phyloP scores from a whole-genome alignment of 1,140 invertebrate genomes.

The Argopecten irradians region DNA sequence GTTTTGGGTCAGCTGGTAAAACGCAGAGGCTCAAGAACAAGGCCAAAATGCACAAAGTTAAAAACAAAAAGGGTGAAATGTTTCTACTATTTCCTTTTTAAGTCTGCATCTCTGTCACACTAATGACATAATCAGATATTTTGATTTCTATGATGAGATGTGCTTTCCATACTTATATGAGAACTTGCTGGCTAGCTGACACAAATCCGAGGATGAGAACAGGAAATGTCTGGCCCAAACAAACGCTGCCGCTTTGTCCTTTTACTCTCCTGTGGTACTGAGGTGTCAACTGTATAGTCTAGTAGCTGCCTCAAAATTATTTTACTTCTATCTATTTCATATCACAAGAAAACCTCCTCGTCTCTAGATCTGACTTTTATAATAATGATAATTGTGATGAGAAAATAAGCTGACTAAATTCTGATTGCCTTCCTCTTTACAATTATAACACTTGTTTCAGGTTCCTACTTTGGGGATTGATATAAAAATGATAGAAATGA shows the following conservation, averaged over 20 bases:
- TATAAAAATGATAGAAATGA: too few species aligned
- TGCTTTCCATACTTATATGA: background rate
- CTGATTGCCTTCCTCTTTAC: too few species aligned
- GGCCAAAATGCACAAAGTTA: conserved; percentile 16
- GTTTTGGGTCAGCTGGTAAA: conserved; percentile 15
- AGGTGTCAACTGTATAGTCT: background rate
- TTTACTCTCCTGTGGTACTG: too few species aligned
- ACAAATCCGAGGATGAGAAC: background rate
- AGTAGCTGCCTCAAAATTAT: background rate
- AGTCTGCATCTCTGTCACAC: background rate
- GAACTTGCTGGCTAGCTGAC: background rate
- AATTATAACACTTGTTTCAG: too few species aligned
- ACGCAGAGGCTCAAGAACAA: background rate
- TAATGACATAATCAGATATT: background rate
- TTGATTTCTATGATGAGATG: conserved; percentile 5
- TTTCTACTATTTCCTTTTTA: background rate
- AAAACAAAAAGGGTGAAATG: background rate
- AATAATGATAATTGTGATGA: too few species aligned
- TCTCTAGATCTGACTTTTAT: background rate
- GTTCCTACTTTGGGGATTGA: too few species aligned
- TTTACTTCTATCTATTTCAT: background rate
- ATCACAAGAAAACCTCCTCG: background rate
- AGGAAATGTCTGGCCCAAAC: background rate
- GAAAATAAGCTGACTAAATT: too few species aligned
- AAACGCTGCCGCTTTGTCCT: background rate